Conservation (phyloP, 2,888 invertebrate species). For the Apodemia duryi region DNA sequence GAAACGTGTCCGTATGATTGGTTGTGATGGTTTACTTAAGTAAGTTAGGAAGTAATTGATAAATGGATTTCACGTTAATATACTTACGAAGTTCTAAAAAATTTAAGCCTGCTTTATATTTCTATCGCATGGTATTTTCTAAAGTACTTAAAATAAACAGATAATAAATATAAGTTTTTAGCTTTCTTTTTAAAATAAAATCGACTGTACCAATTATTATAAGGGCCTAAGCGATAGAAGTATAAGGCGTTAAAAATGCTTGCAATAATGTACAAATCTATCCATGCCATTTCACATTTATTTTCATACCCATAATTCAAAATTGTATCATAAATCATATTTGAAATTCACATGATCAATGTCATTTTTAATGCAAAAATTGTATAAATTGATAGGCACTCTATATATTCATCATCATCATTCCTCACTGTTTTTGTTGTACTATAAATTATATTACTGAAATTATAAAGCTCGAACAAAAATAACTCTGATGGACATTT, state of each 20-base stretch:
- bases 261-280: conserved; percentile 61
- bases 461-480: conserved; percentile 1
- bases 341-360: conserved; percentile 4
- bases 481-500: background rate
- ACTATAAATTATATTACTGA: conserved; percentile 7
- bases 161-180: conserved; percentile 25
- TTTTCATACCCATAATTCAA: conserved; percentile 1
- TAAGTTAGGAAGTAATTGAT: conserved; percentile 71
- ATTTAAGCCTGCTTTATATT: conserved; percentile 42
- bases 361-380: conserved; percentile 13
- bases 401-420: conserved; percentile 1
- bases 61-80: conserved; percentile 57
- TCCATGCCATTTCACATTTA: conserved; percentile 14
- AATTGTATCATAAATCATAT: conserved; percentile 17
- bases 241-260: conserved; percentile 47
- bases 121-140: conserved; percentile 41
- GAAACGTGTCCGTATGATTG: conserved; percentile 76
- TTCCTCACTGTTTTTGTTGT: background rate
- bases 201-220: conserved; percentile 35
- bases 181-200: conserved; percentile 21
- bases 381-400: conserved; percentile 13
- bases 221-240: conserved; percentile 39
- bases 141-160: conserved; percentile 54
- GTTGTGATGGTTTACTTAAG: conserved; percentile 79
- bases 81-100: conserved; percentile 58